Percentiles rank a stretch among this genome's conserved stretches.
phyloP scores from a whole-genome alignment of 2,113 vertebrate genomes.

The Poecile atricapillus region DNA sequence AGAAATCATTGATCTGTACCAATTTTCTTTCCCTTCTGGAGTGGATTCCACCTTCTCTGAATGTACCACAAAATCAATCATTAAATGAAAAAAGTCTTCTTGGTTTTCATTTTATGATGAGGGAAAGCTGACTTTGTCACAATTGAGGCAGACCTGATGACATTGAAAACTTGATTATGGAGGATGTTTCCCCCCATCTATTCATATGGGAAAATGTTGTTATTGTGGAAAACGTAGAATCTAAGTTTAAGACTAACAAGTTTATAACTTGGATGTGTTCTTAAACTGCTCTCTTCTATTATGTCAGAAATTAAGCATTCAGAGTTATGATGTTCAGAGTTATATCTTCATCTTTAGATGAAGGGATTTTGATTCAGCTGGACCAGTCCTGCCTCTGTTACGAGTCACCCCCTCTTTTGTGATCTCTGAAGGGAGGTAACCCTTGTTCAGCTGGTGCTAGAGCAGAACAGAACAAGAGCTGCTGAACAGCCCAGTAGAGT shows the following conservation, averaged over 20 bases:
- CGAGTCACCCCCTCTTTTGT: accelerated
- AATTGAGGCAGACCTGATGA: background rate
- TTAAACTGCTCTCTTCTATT: background rate
- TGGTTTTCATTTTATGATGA: background rate
- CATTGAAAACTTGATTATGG: background rate
- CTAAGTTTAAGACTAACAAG: background rate
- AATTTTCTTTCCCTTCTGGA: background rate
- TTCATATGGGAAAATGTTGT: background rate
- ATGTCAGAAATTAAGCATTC: background rate
- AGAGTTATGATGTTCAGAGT: background rate
- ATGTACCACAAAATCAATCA: background rate
- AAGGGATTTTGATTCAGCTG: background rate
- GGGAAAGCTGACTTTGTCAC: background rate
- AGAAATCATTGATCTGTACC: background rate
- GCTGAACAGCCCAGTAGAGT: background rate
- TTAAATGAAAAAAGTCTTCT: background rate
- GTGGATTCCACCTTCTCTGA: background rate
- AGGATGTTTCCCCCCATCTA: accelerated
- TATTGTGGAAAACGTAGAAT: background rate
- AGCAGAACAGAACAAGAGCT: background rate
- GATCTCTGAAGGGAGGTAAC: background rate
- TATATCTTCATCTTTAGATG: background rate
- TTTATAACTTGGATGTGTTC: background rate
- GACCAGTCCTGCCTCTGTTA: background rate
- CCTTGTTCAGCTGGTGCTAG: background rate